Evolutionary conservation across 2,888 invertebrate species (phyloP), one percentile per base, ranked within the genome.

Genomic region (Alloplasta piceator): DNA sequence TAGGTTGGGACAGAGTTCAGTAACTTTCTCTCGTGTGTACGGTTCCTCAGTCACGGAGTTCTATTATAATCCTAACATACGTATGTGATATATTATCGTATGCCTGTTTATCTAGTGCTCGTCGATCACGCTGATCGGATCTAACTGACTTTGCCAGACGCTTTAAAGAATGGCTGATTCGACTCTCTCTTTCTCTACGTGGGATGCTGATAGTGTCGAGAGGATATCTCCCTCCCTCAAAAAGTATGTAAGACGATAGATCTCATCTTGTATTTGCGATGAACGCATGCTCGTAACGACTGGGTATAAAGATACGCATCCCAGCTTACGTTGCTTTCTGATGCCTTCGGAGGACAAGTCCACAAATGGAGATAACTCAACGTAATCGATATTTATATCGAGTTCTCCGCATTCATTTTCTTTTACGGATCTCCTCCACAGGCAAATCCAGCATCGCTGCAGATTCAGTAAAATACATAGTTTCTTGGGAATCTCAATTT

Each of bases 51-150:
- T 14, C 39, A 68, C 41, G 36, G 41, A 66, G 58, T 78, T 81
- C 78, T 81, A 81, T 81, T 81, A 78, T 74, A 78, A 78, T 81
- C 68, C 68, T 50, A 12, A 61, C 72, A 48, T 73, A 52, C 68
- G 52, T 64, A 74, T 64, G 50, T 41, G 68, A 77, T 73, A 72
- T 50, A 80, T 73, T 38, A 71, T 60, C 36, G 67, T 81, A 41
- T 38, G 72, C 26, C 56, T 81, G 80, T 81, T 78, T 78, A 78
- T 78, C 55, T 46, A 43, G 73, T 66, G 73, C 78, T 81, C 73
- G 73, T 78, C 73, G 80, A 81, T 81, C 80, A 81, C 68, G 60
- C 14, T 74, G 80, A 81, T 81, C 78, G 73, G 73, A 81, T 81
- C 70, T 81, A 78, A 78, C 78, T 73, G 80, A 26, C 60, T 43